Conservation (phyloP, 2,888 invertebrate species). For the Metacarcinus magister region DNA sequence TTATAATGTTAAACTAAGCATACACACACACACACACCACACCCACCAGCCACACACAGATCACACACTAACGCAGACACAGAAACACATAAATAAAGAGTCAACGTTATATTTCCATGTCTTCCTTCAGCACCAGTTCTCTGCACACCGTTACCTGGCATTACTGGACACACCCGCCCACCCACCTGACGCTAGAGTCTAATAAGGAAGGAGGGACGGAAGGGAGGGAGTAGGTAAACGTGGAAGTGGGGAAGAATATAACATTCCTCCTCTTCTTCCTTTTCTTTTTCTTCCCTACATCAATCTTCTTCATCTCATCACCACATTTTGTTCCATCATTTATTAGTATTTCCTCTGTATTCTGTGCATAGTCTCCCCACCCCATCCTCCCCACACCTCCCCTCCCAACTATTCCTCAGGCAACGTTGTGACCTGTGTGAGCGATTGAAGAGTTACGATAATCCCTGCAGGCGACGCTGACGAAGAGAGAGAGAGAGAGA, state of each 20-base stretch:
- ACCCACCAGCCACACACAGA: not conserved
- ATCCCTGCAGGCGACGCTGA: too few relatives aligned
- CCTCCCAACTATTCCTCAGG: too few relatives aligned
- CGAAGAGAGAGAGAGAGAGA: not conserved
- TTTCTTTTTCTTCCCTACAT: too few relatives aligned
- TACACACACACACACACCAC: not conserved
- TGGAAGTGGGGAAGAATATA: not conserved
- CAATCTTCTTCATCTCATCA: too few relatives aligned
- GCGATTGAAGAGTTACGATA: too few relatives aligned
- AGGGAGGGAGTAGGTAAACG: not conserved
- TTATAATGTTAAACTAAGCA: not conserved
- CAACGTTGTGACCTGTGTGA: too few relatives aligned
- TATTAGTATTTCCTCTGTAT: too few relatives aligned
- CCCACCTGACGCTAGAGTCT: slow-evolving; percentile 16
- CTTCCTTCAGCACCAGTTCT: not conserved
- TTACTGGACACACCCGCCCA: not conserved
- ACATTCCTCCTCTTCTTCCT: too few relatives aligned
- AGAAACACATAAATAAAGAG: not conserved
- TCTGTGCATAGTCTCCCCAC: too few relatives aligned
- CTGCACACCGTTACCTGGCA: not conserved
- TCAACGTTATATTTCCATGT: slow-evolving; percentile 4
- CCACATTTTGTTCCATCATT: too few relatives aligned
- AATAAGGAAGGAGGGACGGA: not conserved
- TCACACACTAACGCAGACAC: not conserved
- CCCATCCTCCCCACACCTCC: too few relatives aligned